Conservation (phyloP, 2,113 vertebrate genomes). For the Bufo bufo region DNA sequence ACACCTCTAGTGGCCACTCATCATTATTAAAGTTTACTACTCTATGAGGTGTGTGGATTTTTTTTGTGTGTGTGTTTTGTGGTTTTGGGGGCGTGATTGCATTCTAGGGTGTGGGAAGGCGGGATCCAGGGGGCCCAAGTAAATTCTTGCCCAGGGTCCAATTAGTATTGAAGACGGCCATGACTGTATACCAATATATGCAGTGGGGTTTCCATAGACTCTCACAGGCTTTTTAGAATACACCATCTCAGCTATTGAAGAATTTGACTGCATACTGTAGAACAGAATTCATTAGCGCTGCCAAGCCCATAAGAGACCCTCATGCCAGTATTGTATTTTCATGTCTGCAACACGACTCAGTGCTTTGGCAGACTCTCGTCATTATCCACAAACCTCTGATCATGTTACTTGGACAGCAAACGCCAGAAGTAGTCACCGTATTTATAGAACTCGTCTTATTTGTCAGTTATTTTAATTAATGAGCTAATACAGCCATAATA, state of each 20-base stretch:
- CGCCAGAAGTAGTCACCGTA: background rate
- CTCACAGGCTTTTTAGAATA: background rate
- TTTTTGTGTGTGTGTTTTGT: too few species aligned
- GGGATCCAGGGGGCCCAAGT: too few species aligned
- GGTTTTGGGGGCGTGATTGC: too few species aligned
- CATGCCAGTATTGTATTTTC: constrained; percentile 9
- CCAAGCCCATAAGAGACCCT: background rate
- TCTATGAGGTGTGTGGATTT: too few species aligned
- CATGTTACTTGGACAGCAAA: background rate
- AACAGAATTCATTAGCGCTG: background rate
- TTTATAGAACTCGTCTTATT: background rate
- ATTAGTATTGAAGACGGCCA: too few species aligned
- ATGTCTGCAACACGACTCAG: constrained; percentile 12
- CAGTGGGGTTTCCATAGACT: background rate
- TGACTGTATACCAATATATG: too few species aligned
- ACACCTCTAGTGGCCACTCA: too few species aligned
- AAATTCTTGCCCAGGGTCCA: too few species aligned
- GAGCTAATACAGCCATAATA: too few species aligned
- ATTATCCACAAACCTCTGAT: background rate
- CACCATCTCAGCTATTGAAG: background rate
- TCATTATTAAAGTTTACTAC: too few species aligned
- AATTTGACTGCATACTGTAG: background rate
- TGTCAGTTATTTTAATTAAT: constrained; percentile 1
- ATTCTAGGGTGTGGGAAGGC: too few species aligned
- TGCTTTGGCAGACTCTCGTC: background rate